phyloP scores from a whole-genome alignment of 2,888 invertebrate species.

The Morpho deidamia region DNA sequence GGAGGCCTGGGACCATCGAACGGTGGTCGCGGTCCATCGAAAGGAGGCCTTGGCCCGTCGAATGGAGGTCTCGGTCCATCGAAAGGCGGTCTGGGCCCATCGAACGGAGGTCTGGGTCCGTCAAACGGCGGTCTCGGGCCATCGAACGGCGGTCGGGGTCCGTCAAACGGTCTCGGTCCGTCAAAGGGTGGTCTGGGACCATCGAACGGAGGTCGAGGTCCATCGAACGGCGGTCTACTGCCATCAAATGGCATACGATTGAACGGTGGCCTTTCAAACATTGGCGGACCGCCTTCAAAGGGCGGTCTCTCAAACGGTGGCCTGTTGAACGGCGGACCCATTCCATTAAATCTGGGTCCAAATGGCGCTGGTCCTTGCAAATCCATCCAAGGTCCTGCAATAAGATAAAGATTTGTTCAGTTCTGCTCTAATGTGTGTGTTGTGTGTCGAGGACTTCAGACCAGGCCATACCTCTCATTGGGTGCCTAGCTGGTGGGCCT shows the following conservation, averaged over 20 bases:
- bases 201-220: slow-evolving; percentile 40
- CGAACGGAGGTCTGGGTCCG: slow-evolving; percentile 40
- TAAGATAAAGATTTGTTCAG: slow-evolving; percentile 6
- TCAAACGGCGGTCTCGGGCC: slow-evolving; percentile 47
- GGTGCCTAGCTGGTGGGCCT: slow-evolving; percentile 55
- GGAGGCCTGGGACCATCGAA: slow-evolving; percentile 49
- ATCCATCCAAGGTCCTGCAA: slow-evolving; percentile 71
- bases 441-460: slow-evolving; percentile 3
- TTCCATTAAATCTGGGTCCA: slow-evolving; percentile 66
- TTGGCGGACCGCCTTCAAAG: slow-evolving; percentile 46
- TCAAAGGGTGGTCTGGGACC: slow-evolving; percentile 42
- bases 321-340: slow-evolving; percentile 53
- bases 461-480: slow-evolving; percentile 54
- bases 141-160: slow-evolving; percentile 47
- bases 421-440: background rate
- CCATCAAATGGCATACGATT: slow-evolving; percentile 50
- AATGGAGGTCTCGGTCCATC: slow-evolving; percentile 49
- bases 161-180: slow-evolving; percentile 35
- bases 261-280: slow-evolving; percentile 47
- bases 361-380: slow-evolving; percentile 46
- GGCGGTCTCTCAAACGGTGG: slow-evolving; percentile 48
- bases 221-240: slow-evolving; percentile 49
- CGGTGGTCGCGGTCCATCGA: slow-evolving; percentile 43
- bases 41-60: slow-evolving; percentile 43
- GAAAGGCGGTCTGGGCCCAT: slow-evolving; percentile 33